These are phyloP conservation scores for Tipula vernalis DNA, from an alignment of 2,888 invertebrate genomes.

Conservation along the genomic window DNA sequence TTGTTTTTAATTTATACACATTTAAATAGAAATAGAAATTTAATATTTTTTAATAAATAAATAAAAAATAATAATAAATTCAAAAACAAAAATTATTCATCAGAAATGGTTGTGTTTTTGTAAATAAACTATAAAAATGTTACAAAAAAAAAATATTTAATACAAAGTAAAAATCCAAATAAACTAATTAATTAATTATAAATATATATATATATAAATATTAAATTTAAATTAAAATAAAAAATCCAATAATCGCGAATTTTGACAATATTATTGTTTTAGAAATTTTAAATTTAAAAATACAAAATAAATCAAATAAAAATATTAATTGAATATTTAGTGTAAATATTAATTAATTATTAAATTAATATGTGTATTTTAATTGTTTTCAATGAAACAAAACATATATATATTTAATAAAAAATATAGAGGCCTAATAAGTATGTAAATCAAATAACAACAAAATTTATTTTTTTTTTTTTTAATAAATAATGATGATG, in stretches of 20 bases:
- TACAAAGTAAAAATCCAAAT: background rate
- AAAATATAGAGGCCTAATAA: background rate
- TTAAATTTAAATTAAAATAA: background rate
- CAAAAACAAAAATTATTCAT: background rate
- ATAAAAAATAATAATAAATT: background rate
- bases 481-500: background rate
- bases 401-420: background rate
- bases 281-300: background rate
- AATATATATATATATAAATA: background rate
- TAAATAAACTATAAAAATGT: background rate
- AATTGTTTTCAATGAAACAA: background rate
- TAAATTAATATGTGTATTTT: background rate
- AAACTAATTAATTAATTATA: background rate
- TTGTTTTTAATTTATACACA: background rate
- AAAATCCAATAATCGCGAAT: constrained; percentile 10
- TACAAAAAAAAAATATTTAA: background rate
- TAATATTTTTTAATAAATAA: background rate
- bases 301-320: background rate
- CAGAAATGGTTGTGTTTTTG: constrained; percentile 9
- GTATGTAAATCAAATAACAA: background rate
- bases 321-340: background rate
- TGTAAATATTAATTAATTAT: background rate
- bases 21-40: background rate
- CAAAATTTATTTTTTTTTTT: background rate
- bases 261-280: constrained; percentile 8